Percentiles rank a stretch among this genome's conserved stretches.
Evolutionary conservation across 2,888 invertebrate species (phyloP).

Genomic region (Macaria liturata): DNA sequence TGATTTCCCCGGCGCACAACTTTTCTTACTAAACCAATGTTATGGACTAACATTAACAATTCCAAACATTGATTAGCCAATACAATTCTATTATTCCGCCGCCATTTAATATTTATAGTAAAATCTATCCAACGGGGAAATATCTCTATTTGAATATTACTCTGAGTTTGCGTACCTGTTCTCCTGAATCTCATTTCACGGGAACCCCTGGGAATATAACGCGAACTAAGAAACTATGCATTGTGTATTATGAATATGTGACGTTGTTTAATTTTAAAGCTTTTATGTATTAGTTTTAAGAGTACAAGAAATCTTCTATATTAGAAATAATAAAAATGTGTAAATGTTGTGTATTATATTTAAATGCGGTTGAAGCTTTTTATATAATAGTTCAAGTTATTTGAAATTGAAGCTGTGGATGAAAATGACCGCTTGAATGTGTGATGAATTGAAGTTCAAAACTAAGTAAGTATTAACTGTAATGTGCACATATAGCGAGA

Average conservation of each 20-base stretch:
- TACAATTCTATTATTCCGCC: constrained; percentile 1
- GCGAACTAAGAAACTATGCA: constrained; percentile 23
- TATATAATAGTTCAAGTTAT: too few species aligned
- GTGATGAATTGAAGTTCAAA: too few species aligned
- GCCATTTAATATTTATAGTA: constrained; percentile 14
- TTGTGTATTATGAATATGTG: constrained; percentile 15
- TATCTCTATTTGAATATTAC: constrained; percentile 32
- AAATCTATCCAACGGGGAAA: constrained; percentile 29
- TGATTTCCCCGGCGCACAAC: too few species aligned
- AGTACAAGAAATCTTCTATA: too few species aligned
- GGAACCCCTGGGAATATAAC: constrained; percentile 5
- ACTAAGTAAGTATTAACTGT: too few species aligned
- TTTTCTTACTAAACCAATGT: too few species aligned
- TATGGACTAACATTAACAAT: not conserved
- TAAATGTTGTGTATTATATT: too few species aligned
- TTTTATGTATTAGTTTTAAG: not conserved
- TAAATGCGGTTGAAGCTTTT: too few species aligned
- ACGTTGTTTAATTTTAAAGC: constrained; percentile 17
- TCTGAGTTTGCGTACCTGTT: constrained; percentile 13
- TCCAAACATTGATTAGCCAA: constrained; percentile 8
- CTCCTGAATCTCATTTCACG: constrained; percentile 18
- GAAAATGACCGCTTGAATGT: too few species aligned
- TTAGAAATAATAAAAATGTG: too few species aligned
- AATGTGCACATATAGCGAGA: too few species aligned
- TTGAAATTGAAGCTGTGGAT: too few species aligned